A percentile compares a stretch with the other conserved stretches of the same genome.
These are phyloP conservation scores for Falcaria lacertinaria DNA, from an alignment of 2,888 invertebrate genomes.

Conservation along the genomic window DNA sequence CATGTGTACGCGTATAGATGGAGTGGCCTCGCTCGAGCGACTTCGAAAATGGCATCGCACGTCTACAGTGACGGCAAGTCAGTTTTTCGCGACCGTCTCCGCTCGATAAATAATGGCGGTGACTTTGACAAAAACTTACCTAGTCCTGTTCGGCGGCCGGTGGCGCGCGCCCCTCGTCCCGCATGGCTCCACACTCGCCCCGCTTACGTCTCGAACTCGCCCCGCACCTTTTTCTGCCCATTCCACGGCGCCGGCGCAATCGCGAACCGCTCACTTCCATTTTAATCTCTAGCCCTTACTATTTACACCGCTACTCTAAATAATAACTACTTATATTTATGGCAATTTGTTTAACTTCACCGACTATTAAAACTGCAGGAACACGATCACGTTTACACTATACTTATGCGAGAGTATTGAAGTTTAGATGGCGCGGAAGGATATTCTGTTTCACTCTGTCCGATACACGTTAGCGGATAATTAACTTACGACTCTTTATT, in stretches of 20 bases:
- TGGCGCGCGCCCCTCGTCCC: constrained; percentile 59
- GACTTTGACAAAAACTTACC: constrained; percentile 79
- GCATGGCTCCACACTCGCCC: constrained; percentile 19
- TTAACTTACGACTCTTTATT: constrained; percentile 73
- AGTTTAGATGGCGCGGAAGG: constrained; percentile 72
- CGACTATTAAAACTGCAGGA: constrained; percentile 79
- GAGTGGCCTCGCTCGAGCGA: constrained; percentile 62
- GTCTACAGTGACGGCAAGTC: constrained; percentile 63
- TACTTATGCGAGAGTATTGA: constrained; percentile 78
- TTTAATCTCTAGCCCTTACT: constrained; percentile 55
- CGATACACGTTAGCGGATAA: constrained; percentile 57
- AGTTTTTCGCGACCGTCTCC: constrained; percentile 79
- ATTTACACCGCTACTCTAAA: constrained; percentile 76
- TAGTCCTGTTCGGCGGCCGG: constrained; percentile 76
- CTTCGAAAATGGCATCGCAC: constrained; percentile 73
- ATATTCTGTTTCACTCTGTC: constrained; percentile 65
- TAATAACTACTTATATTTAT: constrained; percentile 79
- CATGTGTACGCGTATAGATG: constrained; percentile 28
- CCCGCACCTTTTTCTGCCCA: constrained; percentile 64
- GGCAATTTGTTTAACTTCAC: constrained; percentile 80
- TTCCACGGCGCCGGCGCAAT: constrained; percentile 69
- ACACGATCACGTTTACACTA: constrained; percentile 79
- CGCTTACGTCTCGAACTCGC: constrained; percentile 14
- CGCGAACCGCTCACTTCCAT: constrained; percentile 66
- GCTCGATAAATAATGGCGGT: constrained; percentile 78